Base-by-base conservation (phyloP, 2,113 vertebrate species). In the Acanthisitta chloris region DNA sequence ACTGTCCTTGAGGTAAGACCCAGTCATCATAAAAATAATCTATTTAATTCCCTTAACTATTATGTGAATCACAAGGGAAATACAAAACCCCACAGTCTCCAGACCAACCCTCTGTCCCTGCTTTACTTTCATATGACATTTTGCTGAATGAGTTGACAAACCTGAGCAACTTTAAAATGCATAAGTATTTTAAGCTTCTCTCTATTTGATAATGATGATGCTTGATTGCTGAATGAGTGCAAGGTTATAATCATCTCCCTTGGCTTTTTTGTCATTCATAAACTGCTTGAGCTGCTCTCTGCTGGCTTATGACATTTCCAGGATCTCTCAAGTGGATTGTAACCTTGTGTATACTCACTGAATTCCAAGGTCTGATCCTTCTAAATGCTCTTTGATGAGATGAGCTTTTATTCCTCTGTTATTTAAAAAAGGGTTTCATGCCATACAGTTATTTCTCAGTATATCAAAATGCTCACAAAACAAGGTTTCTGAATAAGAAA, bases 261-360 rank as follows among this genome's bases (percentile, higher is more conserved):
- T 80, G 66, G 45, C 70, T 94, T 91, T 95, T 94, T 94, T 95
- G 87, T 85, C 87, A 73, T 91, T 91, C 94, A 80, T 91, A 95
- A 96, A 77, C 54, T 92, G 84, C 87, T 79, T 77, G 84, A 94
- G 58, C 49, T 94, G 78, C 78, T 87, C 70, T 94, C 62, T 90
- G 31, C 48, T 90, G 83, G 54, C 42, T 91, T 90, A 87, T 85
- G 93, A 87, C 87, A 89, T 89, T 92, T 96, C 54, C 70, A 77
- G 74, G 48, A 82, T 81, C 42, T 92, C 86, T 95, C 84, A 87
- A 94, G 79, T 91, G 90, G 59, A 57, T 80, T 82, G 58, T 89
- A 94, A 91, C 93, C 66, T 95, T 96, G 65, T 92, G 43, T 69
- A 38, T 76, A 19, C 34, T 82, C 45, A 58, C 29, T 54, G 62